Percentiles rank a stretch among this genome's conserved stretches.
Conservation (phyloP, 2,888 invertebrate genomes). For the Drepana falcataria region DNA sequence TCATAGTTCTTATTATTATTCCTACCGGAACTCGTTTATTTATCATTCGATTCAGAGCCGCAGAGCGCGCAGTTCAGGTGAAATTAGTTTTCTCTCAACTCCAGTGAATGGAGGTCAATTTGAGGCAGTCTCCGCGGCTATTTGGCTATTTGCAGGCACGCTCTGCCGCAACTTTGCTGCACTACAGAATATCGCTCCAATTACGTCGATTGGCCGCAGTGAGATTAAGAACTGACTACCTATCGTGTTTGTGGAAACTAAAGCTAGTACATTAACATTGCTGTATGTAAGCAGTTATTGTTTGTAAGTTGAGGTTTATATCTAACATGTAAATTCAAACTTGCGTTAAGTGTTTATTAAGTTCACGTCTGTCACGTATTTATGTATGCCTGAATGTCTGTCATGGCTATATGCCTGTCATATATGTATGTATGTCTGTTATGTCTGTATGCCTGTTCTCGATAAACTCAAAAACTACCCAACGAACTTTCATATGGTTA, state of each 20-base stretch:
- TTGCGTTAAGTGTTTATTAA: too few relatives aligned
- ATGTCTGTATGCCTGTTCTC: too few relatives aligned
- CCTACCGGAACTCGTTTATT: background rate
- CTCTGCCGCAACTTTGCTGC: background rate
- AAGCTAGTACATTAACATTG: background rate
- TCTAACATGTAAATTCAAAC: too few relatives aligned
- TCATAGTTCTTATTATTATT: too few relatives aligned
- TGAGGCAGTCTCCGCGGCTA: conserved; percentile 24
- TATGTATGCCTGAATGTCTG: too few relatives aligned
- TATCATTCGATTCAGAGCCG: background rate
- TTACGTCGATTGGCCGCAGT: background rate
- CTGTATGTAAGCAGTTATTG: too few relatives aligned
- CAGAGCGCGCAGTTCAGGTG: conserved; percentile 11
- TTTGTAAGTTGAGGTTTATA: too few relatives aligned
- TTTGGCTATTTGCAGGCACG: background rate
- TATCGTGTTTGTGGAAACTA: background rate
- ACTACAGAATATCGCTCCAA: background rate
- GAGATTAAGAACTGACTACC: background rate
- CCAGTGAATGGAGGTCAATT: conserved; percentile 23
- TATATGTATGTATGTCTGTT: too few relatives aligned
- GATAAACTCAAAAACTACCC: too few relatives aligned
- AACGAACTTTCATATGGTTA: too few relatives aligned
- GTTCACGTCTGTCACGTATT: too few relatives aligned
- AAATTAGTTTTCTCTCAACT: conserved; percentile 22
- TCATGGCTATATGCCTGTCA: too few relatives aligned